Percentiles rank a stretch among this genome's conserved stretches.
Conservation (phyloP, 2,888 invertebrate species). For the Eumerus sabulonum region DNA sequence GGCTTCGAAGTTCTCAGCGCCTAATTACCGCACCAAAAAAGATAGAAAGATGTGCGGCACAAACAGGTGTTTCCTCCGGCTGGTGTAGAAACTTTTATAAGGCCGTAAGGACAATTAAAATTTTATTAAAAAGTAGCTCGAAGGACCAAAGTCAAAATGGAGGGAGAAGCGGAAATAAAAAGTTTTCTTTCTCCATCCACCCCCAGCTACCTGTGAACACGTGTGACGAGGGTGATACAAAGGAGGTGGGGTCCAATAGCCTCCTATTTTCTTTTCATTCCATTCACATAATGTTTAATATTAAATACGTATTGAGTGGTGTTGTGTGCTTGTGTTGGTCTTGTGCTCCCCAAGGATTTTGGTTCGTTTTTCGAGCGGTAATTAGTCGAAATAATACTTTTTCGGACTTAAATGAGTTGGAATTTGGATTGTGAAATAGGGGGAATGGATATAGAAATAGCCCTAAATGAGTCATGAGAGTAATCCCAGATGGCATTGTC, state of each 20-base stretch:
- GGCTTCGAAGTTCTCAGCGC: constrained; percentile 21
- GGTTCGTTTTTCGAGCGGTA: too few species aligned
- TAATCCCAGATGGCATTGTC: constrained; percentile 46
- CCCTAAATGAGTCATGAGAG: constrained; percentile 46
- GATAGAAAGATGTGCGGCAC: not conserved
- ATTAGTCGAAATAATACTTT: constrained; percentile 9
- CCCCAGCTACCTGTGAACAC: too few species aligned
- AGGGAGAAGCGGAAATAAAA: not conserved
- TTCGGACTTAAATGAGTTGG: constrained; percentile 56
- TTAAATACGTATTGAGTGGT: constrained; percentile 23
- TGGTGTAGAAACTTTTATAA: not conserved
- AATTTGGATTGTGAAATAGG: constrained; percentile 34
- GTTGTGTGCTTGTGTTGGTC: constrained; percentile 3
- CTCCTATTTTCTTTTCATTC: constrained; percentile 25
- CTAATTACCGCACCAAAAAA: constrained; percentile 1
- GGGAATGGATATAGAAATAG: not conserved
- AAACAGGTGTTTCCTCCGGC: constrained; percentile 38
- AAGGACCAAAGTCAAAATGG: not conserved
- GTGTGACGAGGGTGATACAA: too few species aligned
- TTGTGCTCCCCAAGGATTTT: constrained; percentile 24
- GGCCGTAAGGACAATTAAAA: constrained; percentile 61
- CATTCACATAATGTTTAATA: constrained; percentile 40
- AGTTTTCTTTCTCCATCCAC: too few species aligned
- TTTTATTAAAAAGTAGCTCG: not conserved
- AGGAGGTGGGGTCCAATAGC: not conserved